Conservation (phyloP, 2,888 invertebrate genomes). For the Pseudococcus jackbeardsleyi region DNA sequence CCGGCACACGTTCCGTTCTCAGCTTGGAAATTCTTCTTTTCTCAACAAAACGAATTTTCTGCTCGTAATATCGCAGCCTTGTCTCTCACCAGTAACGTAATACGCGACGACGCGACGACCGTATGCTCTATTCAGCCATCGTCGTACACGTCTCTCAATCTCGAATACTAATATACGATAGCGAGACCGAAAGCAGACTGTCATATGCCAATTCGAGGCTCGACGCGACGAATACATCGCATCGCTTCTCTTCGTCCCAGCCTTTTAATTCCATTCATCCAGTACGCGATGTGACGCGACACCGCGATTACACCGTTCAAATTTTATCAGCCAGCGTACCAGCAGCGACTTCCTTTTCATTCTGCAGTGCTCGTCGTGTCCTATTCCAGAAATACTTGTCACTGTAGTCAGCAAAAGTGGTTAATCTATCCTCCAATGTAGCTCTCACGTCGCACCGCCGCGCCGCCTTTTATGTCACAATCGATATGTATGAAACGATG, state of each 20-base stretch:
- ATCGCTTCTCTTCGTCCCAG: too few species aligned
- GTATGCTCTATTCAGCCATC: neutral
- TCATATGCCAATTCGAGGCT: neutral
- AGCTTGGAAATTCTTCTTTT: neutral
- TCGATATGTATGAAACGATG: too few species aligned
- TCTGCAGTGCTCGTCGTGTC: neutral
- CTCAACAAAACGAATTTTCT: constrained; percentile 26
- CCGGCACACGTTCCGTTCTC: neutral
- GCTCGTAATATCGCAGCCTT: neutral
- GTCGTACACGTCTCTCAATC: neutral
- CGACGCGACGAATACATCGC: neutral
- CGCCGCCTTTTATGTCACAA: too few species aligned
- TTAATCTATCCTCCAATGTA: neutral
- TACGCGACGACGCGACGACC: neutral
- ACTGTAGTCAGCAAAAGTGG: neutral
- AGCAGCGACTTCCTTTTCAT: neutral
- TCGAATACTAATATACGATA: neutral
- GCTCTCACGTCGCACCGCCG: too few species aligned
- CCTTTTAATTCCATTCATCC: neutral
- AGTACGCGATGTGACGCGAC: neutral
- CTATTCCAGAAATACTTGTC: constrained; percentile 3
- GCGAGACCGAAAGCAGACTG: neutral
- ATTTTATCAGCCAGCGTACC: neutral
- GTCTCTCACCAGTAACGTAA: too few species aligned
- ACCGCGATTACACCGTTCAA: constrained; percentile 19